A percentile compares a stretch with the other conserved stretches of the same genome.
Conservation (phyloP, 2,113 vertebrate genomes). For the Rhineura floridana region DNA sequence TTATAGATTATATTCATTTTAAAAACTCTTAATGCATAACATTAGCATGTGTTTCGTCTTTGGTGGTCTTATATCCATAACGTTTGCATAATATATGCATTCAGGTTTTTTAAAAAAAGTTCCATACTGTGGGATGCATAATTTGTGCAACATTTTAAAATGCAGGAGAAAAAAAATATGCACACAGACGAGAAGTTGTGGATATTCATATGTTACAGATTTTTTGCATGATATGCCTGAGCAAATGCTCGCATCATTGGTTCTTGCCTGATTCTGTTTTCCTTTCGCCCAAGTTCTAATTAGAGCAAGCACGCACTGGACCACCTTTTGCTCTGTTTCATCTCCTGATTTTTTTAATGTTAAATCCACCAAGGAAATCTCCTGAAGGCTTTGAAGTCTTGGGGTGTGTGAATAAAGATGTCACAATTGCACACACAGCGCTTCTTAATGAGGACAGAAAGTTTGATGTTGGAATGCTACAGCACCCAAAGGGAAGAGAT, state of each 20-base stretch:
- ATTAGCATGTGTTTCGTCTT: conserved; percentile 50
- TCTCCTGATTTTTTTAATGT: conserved; percentile 74
- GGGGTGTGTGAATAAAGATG: conserved; percentile 78
- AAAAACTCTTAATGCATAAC: conserved; percentile 38
- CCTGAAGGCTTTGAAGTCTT: conserved; percentile 83
- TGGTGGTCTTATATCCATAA: conserved; percentile 33
- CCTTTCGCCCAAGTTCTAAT: conserved; percentile 72
- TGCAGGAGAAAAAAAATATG: conserved; percentile 10
- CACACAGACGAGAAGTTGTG: neutral
- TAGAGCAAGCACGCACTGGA: conserved; percentile 67
- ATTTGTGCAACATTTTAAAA: conserved; percentile 53
- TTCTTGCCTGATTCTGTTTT: conserved; percentile 37
- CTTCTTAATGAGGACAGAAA: conserved; percentile 80
- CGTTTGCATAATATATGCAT: conserved; percentile 28
- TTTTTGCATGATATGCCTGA: conserved; percentile 27
- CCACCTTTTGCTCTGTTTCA: conserved; percentile 70
- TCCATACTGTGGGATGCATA: conserved; percentile 21
- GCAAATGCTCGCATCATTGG: conserved; percentile 10
- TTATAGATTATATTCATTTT: conserved; percentile 33
- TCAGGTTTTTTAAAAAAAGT: conserved; percentile 21
- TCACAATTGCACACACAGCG: conserved; percentile 74
- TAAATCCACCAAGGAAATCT: conserved; percentile 81
- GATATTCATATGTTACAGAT: neutral
- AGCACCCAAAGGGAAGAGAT: conserved; percentile 70
- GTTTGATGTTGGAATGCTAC: conserved; percentile 76